phyloP scores from a whole-genome alignment of 2,113 vertebrate species.

The Phalacrocorax carbo region DNA sequence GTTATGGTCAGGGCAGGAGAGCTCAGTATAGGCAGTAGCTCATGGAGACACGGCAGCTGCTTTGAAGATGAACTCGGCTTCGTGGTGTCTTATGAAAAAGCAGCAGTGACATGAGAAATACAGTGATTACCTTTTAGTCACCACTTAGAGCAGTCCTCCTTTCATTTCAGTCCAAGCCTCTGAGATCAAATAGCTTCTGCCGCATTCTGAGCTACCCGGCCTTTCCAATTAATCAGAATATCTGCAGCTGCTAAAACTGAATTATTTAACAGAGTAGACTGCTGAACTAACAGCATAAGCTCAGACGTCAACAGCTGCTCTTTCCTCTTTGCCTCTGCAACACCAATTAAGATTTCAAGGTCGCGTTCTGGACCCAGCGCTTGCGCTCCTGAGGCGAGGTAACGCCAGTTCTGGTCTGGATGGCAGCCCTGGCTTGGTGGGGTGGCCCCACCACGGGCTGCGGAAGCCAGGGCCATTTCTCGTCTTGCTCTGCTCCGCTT shows the following conservation, averaged over 20 bases:
- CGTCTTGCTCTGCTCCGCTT: not conserved
- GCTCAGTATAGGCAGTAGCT: not conserved
- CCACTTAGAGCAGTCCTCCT: not conserved
- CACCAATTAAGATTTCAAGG: not conserved
- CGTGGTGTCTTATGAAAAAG: not conserved
- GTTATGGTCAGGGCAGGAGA: not conserved
- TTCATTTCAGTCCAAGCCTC: not conserved
- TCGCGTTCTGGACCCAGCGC: not conserved
- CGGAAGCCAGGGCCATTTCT: not conserved
- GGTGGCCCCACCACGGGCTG: not conserved
- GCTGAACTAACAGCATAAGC: not conserved
- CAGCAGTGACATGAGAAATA: not conserved
- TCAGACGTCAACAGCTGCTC: conserved; percentile 16
- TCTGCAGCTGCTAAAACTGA: conserved; percentile 51
- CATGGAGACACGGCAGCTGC: not conserved
- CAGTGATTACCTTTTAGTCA: not conserved
- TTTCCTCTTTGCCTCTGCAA: not conserved
- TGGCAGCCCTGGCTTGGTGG: not conserved
- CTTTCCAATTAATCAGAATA: conserved; percentile 27
- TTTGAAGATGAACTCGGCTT: not conserved
- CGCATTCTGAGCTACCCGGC: not conserved
- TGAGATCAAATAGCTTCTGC: conserved; percentile 28
- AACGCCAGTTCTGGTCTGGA: not conserved
- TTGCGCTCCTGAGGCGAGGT: not conserved
- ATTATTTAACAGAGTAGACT: conserved; percentile 44